Evolutionary conservation across 2,797 vertebrate species (phyloP), one percentile per base, ranked within the genome.

Genomic region (Helarctos malayanus): DNA sequence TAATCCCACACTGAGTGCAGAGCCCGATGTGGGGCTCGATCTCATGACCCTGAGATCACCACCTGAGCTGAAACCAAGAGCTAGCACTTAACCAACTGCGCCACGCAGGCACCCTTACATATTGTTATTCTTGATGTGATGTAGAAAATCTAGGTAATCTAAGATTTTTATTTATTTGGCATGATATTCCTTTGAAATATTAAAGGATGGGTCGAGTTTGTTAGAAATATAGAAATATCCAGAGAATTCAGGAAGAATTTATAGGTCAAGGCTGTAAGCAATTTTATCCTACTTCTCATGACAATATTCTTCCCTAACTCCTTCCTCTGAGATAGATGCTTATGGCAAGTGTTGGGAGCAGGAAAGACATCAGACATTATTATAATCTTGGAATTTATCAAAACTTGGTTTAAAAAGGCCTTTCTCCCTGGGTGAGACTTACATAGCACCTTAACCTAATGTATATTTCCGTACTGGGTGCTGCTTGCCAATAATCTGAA

Each of bases 151-250:
- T 15, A 84, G 29, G 57, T 76, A 92, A 76, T 52, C 12, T 56
- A 92, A 88, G 52, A 57, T 91, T 45, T 85, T 54, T 96, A 38
- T 49, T 96, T 81, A 89, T 59, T 73, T 94, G 35, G 49, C 23
- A 35, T 69, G 21, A 8, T 65, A 65, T 15, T 79, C 7, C 38
- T 89, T 80, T 93, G 80, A 93, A 94, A 92, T 95, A 83, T 49
- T 95, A 94, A 93, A 85, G n/a, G 47, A 49, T 27, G 27, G 41
- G n/a, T 63, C 32, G 45, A 85, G 15, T 85, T 88, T 32, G 3
- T 59, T 57, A 35, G 71, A 76, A 87, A 69, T 41, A 91, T 11
- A 52, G 63, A 82, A 47, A 32, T 49, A 47, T 75, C 47, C 59
- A 54, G 32, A 89, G 91, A 88, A 95, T 35, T 87, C 32, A 63